Percentiles rank a stretch among this genome's conserved stretches.
Evolutionary conservation across 2,888 invertebrate species (phyloP).

Genomic region (Netelia virgata): DNA sequence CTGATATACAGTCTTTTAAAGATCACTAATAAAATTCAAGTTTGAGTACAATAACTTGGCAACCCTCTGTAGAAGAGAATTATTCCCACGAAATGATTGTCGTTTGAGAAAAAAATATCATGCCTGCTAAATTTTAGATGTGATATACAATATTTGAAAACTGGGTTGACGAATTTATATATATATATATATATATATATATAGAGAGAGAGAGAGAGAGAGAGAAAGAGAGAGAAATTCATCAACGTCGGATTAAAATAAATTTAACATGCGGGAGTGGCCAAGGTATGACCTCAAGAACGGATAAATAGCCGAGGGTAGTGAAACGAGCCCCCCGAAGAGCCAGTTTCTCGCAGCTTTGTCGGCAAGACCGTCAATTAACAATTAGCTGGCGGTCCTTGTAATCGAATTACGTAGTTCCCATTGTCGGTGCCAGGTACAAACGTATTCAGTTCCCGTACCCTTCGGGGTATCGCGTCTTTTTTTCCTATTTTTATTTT

Average conservation of each 20-base stretch:
- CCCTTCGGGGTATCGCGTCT: constrained; percentile 69
- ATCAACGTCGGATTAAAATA: background rate
- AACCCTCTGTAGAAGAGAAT: too few species aligned
- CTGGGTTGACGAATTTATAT: too few species aligned
- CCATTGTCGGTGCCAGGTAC: constrained; percentile 84
- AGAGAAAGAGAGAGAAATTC: too few species aligned
- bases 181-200: too few species aligned
- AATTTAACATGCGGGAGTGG: background rate
- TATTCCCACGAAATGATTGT: too few species aligned
- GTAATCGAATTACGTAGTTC: constrained; percentile 84
- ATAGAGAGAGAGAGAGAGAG: too few species aligned
- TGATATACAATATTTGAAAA: too few species aligned
- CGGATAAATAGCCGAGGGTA: constrained; percentile 16
- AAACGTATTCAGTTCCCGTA: constrained; percentile 83
- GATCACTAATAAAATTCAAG: too few species aligned
- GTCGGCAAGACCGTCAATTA: constrained; percentile 82
- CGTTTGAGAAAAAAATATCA: too few species aligned
- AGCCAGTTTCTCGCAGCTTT: constrained; percentile 62
- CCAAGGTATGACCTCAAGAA: background rate
- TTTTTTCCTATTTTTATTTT: constrained; percentile 68
- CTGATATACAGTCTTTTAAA: too few species aligned
- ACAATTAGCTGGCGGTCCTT: constrained; percentile 85
- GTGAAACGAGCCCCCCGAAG: constrained; percentile 44
- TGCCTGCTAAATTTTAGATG: too few species aligned
- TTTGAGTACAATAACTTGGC: too few species aligned